Base-by-base conservation (phyloP, 2,797 vertebrate species). In the Babyrousa celebensis region DNA sequence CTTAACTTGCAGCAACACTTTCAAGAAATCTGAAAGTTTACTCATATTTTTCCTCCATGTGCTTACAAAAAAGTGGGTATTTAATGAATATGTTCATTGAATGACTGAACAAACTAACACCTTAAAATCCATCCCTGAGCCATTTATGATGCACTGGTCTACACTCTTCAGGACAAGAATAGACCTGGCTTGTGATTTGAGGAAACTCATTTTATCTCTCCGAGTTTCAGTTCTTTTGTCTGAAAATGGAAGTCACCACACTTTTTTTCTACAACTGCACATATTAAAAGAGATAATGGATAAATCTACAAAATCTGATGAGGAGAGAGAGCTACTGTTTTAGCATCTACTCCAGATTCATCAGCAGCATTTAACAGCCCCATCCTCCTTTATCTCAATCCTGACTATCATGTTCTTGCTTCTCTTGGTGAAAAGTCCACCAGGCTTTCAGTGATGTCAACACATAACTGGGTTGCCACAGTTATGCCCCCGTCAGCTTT, bases 391-490 rank as follows among this genome's bases (percentile, higher is more conserved):
- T 10, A 32, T 52, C 62, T 68, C 29, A 36, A 12, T 6, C 3
- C 4, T 16, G 54, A 4, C 60, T 86, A 68, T 6, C 0, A 1
- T 18, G 2, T 58, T 23, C 63, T 56, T 89, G 9, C 3, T 21
- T 16, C 80, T 92, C 71, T 1, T 1, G 11, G 3, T 25, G 56
- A 40, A 14, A 92, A 10, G 0, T 2, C 23, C 40, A n/a, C 29
- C 0, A 6, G 67, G 27, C 77, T 91, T 77, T 54, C 20, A 0
- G 0, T 0, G 40, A 5, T 7, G 10, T 82, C 15, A 4, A 60
- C 20, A 67, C 1, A 0, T 14, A 25, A 63, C 4, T 2, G 0
- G 10, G 62, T 2, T 43, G 72, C 40, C 15, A 0, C 1, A 0
- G 89, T 2, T 17, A 8, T 0, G 4, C 3, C 1, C 1, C 8